phyloP scores from a whole-genome alignment of 2,888 invertebrate genomes.

The Drosophila emarginata region DNA sequence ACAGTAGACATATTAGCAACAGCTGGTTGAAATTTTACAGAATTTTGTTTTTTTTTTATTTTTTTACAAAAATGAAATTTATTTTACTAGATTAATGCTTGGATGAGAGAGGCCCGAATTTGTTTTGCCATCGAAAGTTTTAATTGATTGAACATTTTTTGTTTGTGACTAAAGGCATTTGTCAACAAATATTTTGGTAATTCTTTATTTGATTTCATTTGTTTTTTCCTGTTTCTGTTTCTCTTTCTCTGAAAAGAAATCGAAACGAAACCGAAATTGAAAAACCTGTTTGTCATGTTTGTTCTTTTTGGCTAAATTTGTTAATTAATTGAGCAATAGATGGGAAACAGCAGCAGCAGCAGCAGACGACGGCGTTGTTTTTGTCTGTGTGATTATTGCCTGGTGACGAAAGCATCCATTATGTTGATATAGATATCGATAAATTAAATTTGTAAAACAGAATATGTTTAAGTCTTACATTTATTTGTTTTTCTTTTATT shows the following conservation, averaged over 20 bases:
- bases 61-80: constrained; percentile 30
- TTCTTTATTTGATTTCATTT: constrained; percentile 36
- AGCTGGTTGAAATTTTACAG: constrained; percentile 57
- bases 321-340: constrained; percentile 57
- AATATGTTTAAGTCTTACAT: constrained; percentile 44
- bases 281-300: constrained; percentile 70
- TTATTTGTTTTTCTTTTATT: constrained; percentile 43
- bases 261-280: constrained; percentile 6
- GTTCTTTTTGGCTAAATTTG: constrained; percentile 56
- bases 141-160: constrained; percentile 30
- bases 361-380: constrained; percentile 13
- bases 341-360: constrained; percentile 31
- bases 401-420: constrained; percentile 31
- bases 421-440: constrained; percentile 8
- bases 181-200: constrained; percentile 12
- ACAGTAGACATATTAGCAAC: constrained; percentile 38
- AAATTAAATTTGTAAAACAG: background rate
- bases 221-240: constrained; percentile 17
- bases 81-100: constrained; percentile 31
- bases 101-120: constrained; percentile 9
- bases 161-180: constrained; percentile 5
- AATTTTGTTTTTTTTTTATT: constrained; percentile 4
- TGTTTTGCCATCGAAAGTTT: constrained; percentile 31
- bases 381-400: background rate
- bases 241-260: constrained; percentile 30